Evolutionary conservation across 2,797 vertebrate species (phyloP).

Genomic region (Macroramphosus scolopax): DNA sequence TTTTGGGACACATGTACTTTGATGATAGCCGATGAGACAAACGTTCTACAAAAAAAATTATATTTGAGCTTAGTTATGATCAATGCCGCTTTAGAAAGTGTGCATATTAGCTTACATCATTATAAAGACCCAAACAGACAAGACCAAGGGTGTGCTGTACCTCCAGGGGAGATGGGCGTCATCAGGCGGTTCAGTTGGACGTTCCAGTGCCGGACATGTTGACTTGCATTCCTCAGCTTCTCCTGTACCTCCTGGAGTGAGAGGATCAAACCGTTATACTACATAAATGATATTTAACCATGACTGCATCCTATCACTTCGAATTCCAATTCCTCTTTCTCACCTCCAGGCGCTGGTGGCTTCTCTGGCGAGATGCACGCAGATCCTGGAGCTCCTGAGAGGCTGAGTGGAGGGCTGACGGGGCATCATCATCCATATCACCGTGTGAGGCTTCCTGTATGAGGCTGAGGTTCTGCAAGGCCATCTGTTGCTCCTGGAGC

Average conservation of each 20-base stretch:
- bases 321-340: not conserved
- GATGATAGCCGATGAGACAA: slow-evolving; percentile 49
- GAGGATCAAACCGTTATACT: not conserved
- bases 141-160: slow-evolving; percentile 37
- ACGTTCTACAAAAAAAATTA: slow-evolving; percentile 55
- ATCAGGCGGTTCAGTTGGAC: slow-evolving; percentile 80
- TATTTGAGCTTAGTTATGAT: not conserved
- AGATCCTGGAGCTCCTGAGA: slow-evolving; percentile 74
- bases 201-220: slow-evolving; percentile 79
- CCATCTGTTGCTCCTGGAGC: slow-evolving; percentile 68
- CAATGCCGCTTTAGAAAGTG: no score
- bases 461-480: slow-evolving; percentile 34
- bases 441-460: slow-evolving; percentile 23
- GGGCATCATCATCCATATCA: slow-evolving; percentile 3
- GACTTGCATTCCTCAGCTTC: slow-evolving; percentile 72
- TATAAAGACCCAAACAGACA: not conserved
- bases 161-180: slow-evolving; percentile 78
- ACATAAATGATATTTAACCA: not conserved
- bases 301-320: no score
- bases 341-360: slow-evolving; percentile 69
- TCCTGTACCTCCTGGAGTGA: slow-evolving; percentile 71
- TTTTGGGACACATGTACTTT: slow-evolving; percentile 63
- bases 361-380: slow-evolving; percentile 63
- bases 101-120: no score
- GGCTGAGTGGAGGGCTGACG: slow-evolving; percentile 66